Evolutionary conservation across 2,797 vertebrate species (phyloP).

Genomic region (Crenuchus spilurus): DNA sequence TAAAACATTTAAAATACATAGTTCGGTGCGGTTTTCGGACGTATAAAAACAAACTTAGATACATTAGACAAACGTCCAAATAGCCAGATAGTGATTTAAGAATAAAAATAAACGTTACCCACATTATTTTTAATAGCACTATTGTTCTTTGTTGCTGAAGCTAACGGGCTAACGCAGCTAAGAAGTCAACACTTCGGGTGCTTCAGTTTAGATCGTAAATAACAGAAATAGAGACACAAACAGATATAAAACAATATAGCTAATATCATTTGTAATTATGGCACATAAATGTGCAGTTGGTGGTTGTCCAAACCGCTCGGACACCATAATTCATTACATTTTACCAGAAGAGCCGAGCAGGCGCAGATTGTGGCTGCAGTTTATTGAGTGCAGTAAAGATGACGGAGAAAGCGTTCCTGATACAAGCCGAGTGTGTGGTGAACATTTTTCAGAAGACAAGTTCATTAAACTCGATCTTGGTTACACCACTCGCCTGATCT

Average conservation of each 20-base stretch:
- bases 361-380: conserved; percentile 45
- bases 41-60: not conserved
- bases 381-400: conserved; percentile 28
- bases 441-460: conserved; percentile 46
- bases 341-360: conserved; percentile 47
- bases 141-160: not conserved
- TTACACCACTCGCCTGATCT: conserved; percentile 34
- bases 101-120: not conserved
- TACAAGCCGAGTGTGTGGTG: conserved; percentile 33
- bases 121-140: not conserved
- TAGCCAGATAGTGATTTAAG: not conserved
- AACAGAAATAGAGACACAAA: not conserved
- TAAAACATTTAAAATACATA: conserved; percentile 1
- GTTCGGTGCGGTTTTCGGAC: not conserved
- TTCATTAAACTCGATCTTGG: conserved; percentile 41
- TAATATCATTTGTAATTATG: conserved; percentile 9
- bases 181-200: not conserved
- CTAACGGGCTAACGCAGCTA: not conserved
- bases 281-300: conserved; percentile 50
- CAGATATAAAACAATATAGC: not conserved
- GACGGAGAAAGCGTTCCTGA: not conserved
- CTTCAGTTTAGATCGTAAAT: not conserved
- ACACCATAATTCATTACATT: conserved; percentile 51
- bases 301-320: conserved; percentile 53
- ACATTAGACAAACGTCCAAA: not conserved